Conservation (phyloP, 2,888 invertebrate genomes). For the Diarsia mendica region DNA sequence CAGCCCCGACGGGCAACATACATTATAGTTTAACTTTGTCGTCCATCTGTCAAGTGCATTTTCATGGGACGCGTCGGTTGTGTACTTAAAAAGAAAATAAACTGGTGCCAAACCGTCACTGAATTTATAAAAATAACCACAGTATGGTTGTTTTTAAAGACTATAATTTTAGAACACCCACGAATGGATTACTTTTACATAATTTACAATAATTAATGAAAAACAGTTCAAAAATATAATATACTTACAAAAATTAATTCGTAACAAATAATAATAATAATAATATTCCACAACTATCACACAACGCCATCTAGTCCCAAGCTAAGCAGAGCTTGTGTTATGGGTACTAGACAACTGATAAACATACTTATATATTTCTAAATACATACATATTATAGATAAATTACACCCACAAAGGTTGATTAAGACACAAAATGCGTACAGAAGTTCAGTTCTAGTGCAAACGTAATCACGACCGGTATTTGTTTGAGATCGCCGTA, state of each 20-base stretch:
- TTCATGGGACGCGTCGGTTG: too few relatives aligned
- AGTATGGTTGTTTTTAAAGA: not conserved
- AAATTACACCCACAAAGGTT: not conserved
- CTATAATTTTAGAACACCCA: not conserved
- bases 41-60: too few relatives aligned
- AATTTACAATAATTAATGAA: not conserved
- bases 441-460: not conserved
- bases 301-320: too few relatives aligned
- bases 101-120: not conserved
- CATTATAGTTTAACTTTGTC: too few relatives aligned
- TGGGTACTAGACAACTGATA: too few relatives aligned
- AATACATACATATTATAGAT: too few relatives aligned
- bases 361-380: too few relatives aligned
- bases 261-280: too few relatives aligned
- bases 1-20: too few relatives aligned
- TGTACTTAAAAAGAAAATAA: not conserved
- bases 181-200: not conserved
- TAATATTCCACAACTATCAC: too few relatives aligned
- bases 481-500: not conserved
- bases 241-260: not conserved
- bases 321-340: too few relatives aligned
- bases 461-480: not conserved
- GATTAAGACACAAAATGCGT: not conserved
- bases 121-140: not conserved
- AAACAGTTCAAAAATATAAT: not conserved